A percentile compares a stretch with the other conserved stretches of the same genome.
These are phyloP conservation scores for Tenrec ecaudatus DNA, from an alignment of 2,113 vertebrate species.

Conservation along the genomic window DNA sequence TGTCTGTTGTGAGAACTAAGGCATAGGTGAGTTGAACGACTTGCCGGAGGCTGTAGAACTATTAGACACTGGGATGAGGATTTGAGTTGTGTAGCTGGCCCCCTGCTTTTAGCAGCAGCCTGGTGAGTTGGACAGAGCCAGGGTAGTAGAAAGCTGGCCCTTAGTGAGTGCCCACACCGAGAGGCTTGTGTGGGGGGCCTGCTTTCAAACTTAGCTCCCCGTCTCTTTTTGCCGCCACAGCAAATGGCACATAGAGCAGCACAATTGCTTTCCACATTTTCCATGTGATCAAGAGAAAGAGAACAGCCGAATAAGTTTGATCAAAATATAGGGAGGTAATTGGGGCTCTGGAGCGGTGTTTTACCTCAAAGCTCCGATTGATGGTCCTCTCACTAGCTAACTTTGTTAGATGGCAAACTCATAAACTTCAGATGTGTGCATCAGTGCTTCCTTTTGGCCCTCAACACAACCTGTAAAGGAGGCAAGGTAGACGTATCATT, in stretches of 20 bases:
- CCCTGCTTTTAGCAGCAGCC: background rate
- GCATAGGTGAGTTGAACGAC: background rate
- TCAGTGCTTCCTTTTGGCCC: background rate
- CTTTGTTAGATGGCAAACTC: conserved; percentile 28
- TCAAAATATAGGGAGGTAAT: background rate
- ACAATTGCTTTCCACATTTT: background rate
- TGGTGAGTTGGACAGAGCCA: background rate
- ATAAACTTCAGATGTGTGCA: background rate
- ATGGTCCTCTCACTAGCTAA: background rate
- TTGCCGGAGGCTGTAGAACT: background rate
- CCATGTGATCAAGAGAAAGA: background rate
- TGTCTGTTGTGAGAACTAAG: background rate
- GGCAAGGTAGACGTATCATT: background rate
- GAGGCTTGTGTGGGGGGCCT: background rate
- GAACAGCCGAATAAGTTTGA: background rate
- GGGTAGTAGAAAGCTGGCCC: background rate
- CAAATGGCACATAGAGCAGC: background rate
- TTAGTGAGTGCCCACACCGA: background rate
- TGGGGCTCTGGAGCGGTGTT: background rate
- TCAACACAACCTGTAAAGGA: background rate
- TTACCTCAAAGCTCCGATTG: background rate
- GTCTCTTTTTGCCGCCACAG: background rate
- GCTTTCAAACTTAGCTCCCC: background rate
- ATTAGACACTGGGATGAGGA: background rate
- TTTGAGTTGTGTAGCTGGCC: background rate